Base-by-base conservation (phyloP, 2,888 invertebrate species). In the Laspeyria flexula region DNA sequence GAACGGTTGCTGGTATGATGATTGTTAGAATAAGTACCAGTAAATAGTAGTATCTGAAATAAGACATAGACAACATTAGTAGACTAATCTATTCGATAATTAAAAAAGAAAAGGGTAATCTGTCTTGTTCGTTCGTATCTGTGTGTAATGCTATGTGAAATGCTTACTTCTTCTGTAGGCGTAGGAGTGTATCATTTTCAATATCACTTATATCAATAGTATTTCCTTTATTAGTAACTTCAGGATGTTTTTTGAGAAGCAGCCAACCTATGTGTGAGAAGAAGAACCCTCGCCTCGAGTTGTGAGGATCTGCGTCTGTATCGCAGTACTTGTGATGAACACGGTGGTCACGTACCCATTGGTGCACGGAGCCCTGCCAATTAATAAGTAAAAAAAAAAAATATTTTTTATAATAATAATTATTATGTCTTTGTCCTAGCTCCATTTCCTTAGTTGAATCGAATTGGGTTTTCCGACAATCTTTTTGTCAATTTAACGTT, bases 231-330 rank as follows among this genome's bases (percentile, higher is more conserved):
- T 18, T 13, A 4, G 1, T 43, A n/a, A 52, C 13, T 0, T 54
- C 40, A 9, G 51, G 55, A 81, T 98, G 98, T 81, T 98, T 98
- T 58, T 95, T 94, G 35, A 96, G 86, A 90, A 98, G 91, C 61
- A 98, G 88, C 98, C 99, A 99, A 11, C 98, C 99, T 77, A 98
- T 96, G 81, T 99, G 98, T 0, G 98, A 95, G 88, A 98, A 99
- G 93, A 98, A 98, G 92, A 99, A 98, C 0, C 99, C 99, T 55
- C 98, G 93, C 16, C 93, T 93, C 0, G 97, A 95, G 77, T 98
- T 97, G 82, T 98, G 97, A 0, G 98, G 98, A 85, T 98, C 98
- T 0, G 97, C 97, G 76, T 97, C 94, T 0, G 97, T 97, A 71
- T 96, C 96, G 10, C 96, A 95, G 85, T 95, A 97, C 86, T 97